A percentile compares a stretch with the other conserved stretches of the same genome.
These are phyloP conservation scores for Dione juno DNA, from an alignment of 2,888 invertebrate genomes.

Conservation along the genomic window DNA sequence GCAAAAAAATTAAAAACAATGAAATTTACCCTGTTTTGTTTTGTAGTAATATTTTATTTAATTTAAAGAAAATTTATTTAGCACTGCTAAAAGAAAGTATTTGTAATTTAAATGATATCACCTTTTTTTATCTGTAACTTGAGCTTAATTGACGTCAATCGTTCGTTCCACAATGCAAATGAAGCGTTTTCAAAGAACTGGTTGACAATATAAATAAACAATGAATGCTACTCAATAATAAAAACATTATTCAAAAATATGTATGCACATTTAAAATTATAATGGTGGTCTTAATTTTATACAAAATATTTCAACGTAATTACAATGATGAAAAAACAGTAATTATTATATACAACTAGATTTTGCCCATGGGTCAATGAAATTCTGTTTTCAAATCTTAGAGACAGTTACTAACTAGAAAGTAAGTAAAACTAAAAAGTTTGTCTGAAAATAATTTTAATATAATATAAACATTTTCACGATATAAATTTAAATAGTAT, in stretches of 20 bases:
- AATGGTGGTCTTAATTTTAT: not conserved
- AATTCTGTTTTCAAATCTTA: too few species aligned
- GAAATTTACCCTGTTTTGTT: too few species aligned
- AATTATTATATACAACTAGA: too few species aligned
- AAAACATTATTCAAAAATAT: constrained; percentile 1
- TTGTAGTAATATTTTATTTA: too few species aligned
- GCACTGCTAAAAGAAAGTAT: not conserved
- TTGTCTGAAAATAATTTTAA: too few species aligned
- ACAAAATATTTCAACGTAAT: not conserved
- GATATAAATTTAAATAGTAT: too few species aligned
- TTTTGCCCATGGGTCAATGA: too few species aligned
- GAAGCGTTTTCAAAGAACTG: not conserved
- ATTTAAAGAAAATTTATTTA: not conserved
- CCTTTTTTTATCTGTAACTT: not conserved
- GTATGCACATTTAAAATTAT: not conserved
- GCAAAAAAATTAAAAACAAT: too few species aligned
- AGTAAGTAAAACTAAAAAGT: too few species aligned
- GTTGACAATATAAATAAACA: constrained; percentile 4
- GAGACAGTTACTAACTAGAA: too few species aligned
- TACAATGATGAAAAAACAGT: not conserved
- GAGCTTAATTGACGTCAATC: not conserved
- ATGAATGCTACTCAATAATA: not conserved
- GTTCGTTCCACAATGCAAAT: constrained; percentile 3
- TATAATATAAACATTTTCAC: too few species aligned
- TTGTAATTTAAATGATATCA: not conserved